Evolutionary conservation across 2,888 invertebrate genomes (phyloP).

Genomic region (Volucella inanis): DNA sequence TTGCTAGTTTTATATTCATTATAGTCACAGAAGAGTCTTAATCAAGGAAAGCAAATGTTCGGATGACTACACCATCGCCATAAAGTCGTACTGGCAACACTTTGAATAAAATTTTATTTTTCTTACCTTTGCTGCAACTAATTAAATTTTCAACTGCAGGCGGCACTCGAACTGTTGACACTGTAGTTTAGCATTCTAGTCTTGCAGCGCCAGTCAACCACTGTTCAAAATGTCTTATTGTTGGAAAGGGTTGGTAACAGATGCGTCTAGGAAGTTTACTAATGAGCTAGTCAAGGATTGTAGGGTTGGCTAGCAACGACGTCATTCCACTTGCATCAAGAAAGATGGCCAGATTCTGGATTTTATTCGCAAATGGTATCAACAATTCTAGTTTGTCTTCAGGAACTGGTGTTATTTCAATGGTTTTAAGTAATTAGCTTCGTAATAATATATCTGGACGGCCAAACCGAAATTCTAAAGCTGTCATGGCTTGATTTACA

Average conservation of each 20-base stretch:
- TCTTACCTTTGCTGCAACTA: too few relatives aligned
- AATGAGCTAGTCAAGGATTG: neutral
- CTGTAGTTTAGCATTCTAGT: too few relatives aligned
- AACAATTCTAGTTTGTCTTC: constrained; percentile 44
- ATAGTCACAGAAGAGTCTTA: too few relatives aligned
- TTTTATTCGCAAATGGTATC: constrained; percentile 58
- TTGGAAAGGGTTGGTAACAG: neutral
- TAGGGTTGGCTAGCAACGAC: constrained; percentile 36
- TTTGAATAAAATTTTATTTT: too few relatives aligned
- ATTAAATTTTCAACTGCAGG: too few relatives aligned
- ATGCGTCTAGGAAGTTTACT: neutral
- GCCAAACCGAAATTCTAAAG: constrained; percentile 49
- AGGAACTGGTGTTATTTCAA: constrained; percentile 45
- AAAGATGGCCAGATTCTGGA: constrained; percentile 1
- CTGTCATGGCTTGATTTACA: constrained; percentile 42
- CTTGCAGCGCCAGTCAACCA: neutral
- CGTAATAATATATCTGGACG: constrained; percentile 58
- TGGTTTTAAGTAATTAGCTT: constrained; percentile 38
- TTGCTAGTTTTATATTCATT: too few relatives aligned
- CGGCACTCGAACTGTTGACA: neutral
- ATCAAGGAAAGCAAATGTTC: too few relatives aligned
- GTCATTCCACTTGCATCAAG: constrained; percentile 39
- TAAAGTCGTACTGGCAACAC: too few relatives aligned
- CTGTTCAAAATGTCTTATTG: neutral
- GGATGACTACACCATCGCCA: too few relatives aligned